A percentile compares a stretch with the other conserved stretches of the same genome.
Conservation (phyloP, 2,888 invertebrate species). For the Hemistola chrysoprasaria region DNA sequence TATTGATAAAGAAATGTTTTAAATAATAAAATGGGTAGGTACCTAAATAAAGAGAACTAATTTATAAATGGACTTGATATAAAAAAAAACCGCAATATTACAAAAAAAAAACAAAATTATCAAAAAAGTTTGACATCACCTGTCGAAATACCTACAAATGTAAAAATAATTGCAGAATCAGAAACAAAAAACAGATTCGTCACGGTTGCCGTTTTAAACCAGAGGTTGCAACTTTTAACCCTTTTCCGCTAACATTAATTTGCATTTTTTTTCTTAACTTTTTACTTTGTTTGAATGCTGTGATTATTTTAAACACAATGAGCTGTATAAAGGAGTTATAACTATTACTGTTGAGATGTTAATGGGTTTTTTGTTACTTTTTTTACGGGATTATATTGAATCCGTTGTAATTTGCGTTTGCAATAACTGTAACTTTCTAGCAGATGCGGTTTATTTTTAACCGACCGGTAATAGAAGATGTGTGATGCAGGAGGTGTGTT, state of each 20-base stretch:
- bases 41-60: too few species aligned
- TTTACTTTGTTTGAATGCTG: conserved; percentile 52
- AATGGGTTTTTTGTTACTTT: conserved; percentile 62
- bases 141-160: conserved; percentile 33
- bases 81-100: too few species aligned
- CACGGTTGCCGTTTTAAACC: conserved; percentile 30
- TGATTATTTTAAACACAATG: conserved; percentile 62
- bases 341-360: conserved; percentile 65
- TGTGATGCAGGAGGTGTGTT: too few species aligned
- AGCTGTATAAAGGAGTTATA: conserved; percentile 46
- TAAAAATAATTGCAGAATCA: conserved; percentile 36
- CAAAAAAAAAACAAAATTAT: too few species aligned
- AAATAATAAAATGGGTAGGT: too few species aligned
- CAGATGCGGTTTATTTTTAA: too few species aligned
- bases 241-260: conserved; percentile 44
- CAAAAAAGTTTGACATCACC: conserved; percentile 16
- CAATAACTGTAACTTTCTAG: too few species aligned
- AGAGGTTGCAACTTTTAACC: conserved; percentile 29
- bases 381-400: conserved; percentile 37
- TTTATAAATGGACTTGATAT: too few species aligned
- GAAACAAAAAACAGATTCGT: conserved; percentile 39
- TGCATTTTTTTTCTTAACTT: conserved; percentile 63
- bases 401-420: conserved; percentile 27
- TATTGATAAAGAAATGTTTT: too few species aligned
- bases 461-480: too few species aligned